Evolutionary conservation across 1,140 invertebrate species (phyloP), one percentile per base, ranked within the genome.

Genomic region (Triops cancriformis): DNA sequence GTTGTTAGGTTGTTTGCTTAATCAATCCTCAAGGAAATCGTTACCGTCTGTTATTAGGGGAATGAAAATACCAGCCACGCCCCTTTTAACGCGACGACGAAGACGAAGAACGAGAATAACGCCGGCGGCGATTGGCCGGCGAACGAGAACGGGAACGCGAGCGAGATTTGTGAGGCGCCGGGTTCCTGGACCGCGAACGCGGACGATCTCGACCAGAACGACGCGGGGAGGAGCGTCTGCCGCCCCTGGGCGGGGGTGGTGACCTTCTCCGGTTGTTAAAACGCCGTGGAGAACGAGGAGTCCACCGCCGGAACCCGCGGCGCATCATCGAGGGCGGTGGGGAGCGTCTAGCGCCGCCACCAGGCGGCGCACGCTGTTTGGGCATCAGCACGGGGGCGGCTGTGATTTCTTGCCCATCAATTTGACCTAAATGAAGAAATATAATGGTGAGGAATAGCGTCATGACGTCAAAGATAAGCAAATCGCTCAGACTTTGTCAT

Each of bases 371-470:
- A 37, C 91, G 87, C 4, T 89, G 88, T 81, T 93, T 91, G 42
- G 91, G 93, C 76, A 94, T 86, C 80, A 96, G 86, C 72, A 97
- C 94, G 27, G 95, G 94, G 64, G 94, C 94, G 43, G 94, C 95
- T 27, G 94, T 96, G 73, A 98, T 94, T 87, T 98, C 96, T 84
- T 97, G 95, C 23, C 96, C 96, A 87, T 89, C 88, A 81, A 90
- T 87, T 82, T 89, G 88, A 77, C 86, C 86, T 86, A 76, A 72
- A 80, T 64, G 64, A 79, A 1, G 41, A 31, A 18, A 80, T 26
- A 73, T 80, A 42, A 79, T 41, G 12, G n/a, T 72, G n/a, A n/a
- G n/a, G n/a, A n/a, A n/a, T n/a, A n/a, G n/a, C n/a, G n/a, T n/a
- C n/a, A n/a, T n/a, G n/a, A n/a, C n/a, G n/a, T n/a, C n/a, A n/a